phyloP scores from a whole-genome alignment of 1,140 invertebrate genomes.

The Pseudoatta argentina region DNA sequence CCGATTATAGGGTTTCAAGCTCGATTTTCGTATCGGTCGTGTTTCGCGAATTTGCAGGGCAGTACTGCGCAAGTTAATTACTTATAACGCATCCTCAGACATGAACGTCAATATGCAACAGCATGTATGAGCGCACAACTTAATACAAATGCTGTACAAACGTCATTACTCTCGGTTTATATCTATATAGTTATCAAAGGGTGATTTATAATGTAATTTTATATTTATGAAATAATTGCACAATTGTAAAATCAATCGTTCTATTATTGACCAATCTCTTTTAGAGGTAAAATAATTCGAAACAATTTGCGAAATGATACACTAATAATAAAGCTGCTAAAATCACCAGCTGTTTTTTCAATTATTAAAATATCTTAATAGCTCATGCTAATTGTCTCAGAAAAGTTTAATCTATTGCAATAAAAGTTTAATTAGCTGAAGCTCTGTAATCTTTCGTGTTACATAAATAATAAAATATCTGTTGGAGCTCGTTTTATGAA shows the following conservation, averaged over 20 bases:
- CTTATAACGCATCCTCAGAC: not conserved
- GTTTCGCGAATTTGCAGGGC: not conserved
- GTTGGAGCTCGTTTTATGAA: not conserved
- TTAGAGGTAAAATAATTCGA: not conserved
- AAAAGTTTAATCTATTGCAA: slow-evolving; percentile 1
- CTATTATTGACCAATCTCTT: slow-evolving; percentile 1
- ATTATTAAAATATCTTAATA: slow-evolving; percentile 10
- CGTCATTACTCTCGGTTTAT: not conserved
- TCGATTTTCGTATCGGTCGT: slow-evolving; percentile 34
- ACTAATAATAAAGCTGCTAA: slow-evolving; percentile 7
- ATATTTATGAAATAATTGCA: slow-evolving; percentile 27
- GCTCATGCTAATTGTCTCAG: slow-evolving; percentile 2
- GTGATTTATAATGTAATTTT: not conserved
- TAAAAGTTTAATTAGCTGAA: slow-evolving; percentile 33
- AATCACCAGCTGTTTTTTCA: not conserved
- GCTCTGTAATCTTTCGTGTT: slow-evolving; percentile 17
- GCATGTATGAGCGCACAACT: not conserved
- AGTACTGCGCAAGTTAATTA: slow-evolving; percentile 11
- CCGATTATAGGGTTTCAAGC: slow-evolving; percentile 49
- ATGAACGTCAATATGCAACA: not conserved
- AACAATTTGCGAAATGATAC: not conserved
- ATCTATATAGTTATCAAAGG: not conserved
- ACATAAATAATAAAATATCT: slow-evolving; percentile 24
- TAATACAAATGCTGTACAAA: not conserved
- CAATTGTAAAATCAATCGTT: not conserved